A percentile compares a stretch with the other conserved stretches of the same genome.
phyloP scores from a whole-genome alignment of 2,797 vertebrate genomes.

The Muraenolepis orangiensis region DNA sequence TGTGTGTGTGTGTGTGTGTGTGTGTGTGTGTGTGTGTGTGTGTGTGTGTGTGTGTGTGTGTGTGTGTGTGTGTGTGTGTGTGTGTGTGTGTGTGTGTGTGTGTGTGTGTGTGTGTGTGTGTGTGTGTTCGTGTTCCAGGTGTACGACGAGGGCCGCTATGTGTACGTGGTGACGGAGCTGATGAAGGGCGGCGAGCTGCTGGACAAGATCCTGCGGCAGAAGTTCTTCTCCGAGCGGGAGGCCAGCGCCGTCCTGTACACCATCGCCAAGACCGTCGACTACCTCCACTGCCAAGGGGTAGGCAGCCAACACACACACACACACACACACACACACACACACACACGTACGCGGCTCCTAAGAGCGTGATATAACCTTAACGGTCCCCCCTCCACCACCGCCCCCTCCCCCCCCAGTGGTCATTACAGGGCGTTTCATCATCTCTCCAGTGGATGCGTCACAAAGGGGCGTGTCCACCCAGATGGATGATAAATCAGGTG shows the following conservation, averaged over 20 bases:
- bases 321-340: too few relatives aligned
- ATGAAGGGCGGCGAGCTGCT: slow-evolving; percentile 97
- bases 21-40: slow-evolving; percentile 3
- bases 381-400: background rate
- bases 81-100: slow-evolving; percentile 14
- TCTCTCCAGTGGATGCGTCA: background rate
- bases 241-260: slow-evolving; percentile 93
- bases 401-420: background rate
- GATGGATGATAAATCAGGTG: background rate
- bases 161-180: slow-evolving; percentile 92
- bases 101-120: slow-evolving; percentile 14
- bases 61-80: background rate
- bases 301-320: too few relatives aligned
- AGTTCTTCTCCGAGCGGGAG: slow-evolving; percentile 94
- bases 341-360: background rate
- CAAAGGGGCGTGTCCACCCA: background rate
- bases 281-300: slow-evolving; percentile 97
- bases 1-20: too few relatives aligned
- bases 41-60: too few relatives aligned
- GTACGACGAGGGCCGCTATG: slow-evolving; percentile 90
- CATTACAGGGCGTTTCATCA: background rate
- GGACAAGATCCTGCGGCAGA: slow-evolving; percentile 91
- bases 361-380: background rate
- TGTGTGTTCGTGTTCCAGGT: slow-evolving; percentile 72
- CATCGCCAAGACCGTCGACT: slow-evolving; percentile 94